Percentiles rank a stretch among this genome's conserved stretches.
These are phyloP conservation scores for Drosophila melanica DNA, from an alignment of 1,140 invertebrate genomes.

Conservation along the genomic window DNA sequence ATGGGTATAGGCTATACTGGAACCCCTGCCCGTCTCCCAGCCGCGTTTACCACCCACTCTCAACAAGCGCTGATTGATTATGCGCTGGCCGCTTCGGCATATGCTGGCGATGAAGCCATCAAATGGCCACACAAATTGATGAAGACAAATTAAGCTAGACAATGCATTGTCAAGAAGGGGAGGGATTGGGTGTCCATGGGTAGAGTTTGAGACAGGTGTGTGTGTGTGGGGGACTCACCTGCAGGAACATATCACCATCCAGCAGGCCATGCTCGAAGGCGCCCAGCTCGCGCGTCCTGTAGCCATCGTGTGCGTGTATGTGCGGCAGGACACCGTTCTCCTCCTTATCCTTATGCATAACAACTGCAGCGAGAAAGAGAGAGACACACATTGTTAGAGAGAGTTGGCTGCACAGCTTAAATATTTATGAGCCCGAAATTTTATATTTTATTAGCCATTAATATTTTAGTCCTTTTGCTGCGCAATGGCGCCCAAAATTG, in stretches of 20 bases:
- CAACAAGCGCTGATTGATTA: slow-evolving; percentile 75
- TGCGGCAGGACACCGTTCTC: slow-evolving; percentile 87
- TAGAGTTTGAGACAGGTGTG: background rate
- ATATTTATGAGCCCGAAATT: slow-evolving; percentile 50
- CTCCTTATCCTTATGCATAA: slow-evolving; percentile 96
- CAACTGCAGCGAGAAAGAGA: slow-evolving; percentile 88
- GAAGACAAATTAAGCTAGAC: slow-evolving; percentile 65
- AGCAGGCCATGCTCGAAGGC: slow-evolving; percentile 95
- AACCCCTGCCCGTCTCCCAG: background rate
- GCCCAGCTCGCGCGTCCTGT: slow-evolving; percentile 90
- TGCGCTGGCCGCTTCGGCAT: slow-evolving; percentile 33
- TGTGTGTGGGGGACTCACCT: slow-evolving; percentile 87
- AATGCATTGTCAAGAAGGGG: background rate
- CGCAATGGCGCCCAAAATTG: slow-evolving; percentile 21
- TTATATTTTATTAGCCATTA: slow-evolving; percentile 74
- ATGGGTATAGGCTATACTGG: slow-evolving; percentile 1
- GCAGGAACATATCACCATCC: slow-evolving; percentile 97
- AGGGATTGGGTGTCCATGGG: background rate
- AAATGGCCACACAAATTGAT: slow-evolving; percentile 72
- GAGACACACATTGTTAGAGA: background rate
- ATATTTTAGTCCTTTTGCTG: slow-evolving; percentile 57
- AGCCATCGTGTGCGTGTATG: slow-evolving; percentile 86
- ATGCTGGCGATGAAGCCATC: slow-evolving; percentile 62
- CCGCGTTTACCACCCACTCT: background rate
- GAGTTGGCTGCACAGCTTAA: slow-evolving; percentile 29